These are phyloP conservation scores for Ylistrum balloti DNA, from an alignment of 1,140 invertebrate species.

Conservation along the genomic window DNA sequence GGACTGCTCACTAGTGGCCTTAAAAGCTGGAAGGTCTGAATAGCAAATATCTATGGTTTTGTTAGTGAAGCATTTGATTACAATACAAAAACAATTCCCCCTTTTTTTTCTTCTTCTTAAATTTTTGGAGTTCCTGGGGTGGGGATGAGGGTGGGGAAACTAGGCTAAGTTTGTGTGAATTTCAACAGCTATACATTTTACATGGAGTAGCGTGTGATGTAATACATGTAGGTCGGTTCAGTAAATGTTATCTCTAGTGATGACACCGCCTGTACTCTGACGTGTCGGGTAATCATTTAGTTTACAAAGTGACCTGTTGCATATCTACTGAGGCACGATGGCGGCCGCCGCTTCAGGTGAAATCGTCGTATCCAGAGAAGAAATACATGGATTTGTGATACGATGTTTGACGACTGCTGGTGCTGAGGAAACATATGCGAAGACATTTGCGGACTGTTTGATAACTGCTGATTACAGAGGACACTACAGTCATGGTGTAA, in stretches of 20 bases:
- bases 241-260: not conserved
- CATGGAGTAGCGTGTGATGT: too few species aligned
- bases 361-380: constrained; percentile 45
- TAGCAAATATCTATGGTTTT: too few species aligned
- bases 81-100: too few species aligned
- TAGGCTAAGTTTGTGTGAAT: too few species aligned
- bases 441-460: constrained; percentile 89
- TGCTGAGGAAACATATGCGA: constrained; percentile 86
- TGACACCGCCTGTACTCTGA: not conserved
- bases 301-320: not conserved
- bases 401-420: constrained; percentile 83
- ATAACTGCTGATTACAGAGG: constrained; percentile 92
- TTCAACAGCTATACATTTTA: too few species aligned
- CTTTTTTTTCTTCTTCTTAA: too few species aligned
- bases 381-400: constrained; percentile 57
- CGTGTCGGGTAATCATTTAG: not conserved
- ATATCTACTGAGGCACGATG: not conserved
- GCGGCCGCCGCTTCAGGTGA: constrained; percentile 14
- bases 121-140: too few species aligned
- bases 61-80: too few species aligned
- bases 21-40: too few species aligned
- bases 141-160: too few species aligned
- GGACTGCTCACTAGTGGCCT: too few species aligned
- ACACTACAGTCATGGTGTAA: constrained; percentile 82
- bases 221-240: too few species aligned